Conservation (phyloP, 2,888 invertebrate genomes). For the Notocelia uddmanniana region DNA sequence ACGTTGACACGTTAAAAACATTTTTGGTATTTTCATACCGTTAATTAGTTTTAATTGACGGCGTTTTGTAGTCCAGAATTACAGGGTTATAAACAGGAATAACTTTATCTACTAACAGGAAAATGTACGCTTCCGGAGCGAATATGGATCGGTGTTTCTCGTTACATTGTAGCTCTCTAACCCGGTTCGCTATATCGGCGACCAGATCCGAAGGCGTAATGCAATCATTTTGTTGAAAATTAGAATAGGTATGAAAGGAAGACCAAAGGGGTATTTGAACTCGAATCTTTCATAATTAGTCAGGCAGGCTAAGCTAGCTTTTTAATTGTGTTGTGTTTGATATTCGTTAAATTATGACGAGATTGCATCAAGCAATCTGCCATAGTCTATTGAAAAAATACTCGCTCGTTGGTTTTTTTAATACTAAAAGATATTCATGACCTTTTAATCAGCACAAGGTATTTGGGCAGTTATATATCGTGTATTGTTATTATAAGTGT, state of each 20-base stretch:
- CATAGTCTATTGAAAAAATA: not conserved
- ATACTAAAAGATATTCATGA: no score
- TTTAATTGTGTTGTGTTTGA: no score
- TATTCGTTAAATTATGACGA: no score
- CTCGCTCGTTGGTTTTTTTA: not conserved
- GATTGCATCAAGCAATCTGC: not conserved
- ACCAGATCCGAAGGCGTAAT: not conserved
- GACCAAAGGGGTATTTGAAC: not conserved
- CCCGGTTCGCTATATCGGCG: conserved; percentile 12
- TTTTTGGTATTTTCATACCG: not conserved
- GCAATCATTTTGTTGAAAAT: not conserved
- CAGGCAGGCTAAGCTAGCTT: no score
- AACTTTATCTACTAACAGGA: conserved; percentile 34
- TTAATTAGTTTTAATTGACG: not conserved
- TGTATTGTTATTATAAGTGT: no score
- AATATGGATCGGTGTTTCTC: not conserved
- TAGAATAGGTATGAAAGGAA: not conserved
- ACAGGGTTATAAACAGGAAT: conserved; percentile 16
- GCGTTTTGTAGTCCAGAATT: conserved; percentile 2
- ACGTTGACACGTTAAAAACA: not conserved
- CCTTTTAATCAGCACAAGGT: no score
- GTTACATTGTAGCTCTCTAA: not conserved
- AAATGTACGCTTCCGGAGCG: conserved; percentile 28
- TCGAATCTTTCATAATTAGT: not conserved
- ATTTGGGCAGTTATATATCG: no score